Evolutionary conservation across 64 coral and sea anemone species (phyloP).

Genomic region (Platygyra sinensis): DNA sequence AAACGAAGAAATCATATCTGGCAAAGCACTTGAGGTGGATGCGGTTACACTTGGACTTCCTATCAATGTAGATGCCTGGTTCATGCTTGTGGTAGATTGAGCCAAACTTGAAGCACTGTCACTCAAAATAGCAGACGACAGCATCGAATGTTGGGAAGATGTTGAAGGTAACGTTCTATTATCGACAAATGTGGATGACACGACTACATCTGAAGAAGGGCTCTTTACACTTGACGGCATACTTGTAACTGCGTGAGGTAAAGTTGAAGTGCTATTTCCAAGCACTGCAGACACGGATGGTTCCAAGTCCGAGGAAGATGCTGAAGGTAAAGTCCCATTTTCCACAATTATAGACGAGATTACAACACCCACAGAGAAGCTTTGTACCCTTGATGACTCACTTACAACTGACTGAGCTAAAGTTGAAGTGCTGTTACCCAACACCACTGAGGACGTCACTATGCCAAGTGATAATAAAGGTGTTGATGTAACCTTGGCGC

Average conservation of each 20-base stretch:
- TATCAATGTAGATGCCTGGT: neutral
- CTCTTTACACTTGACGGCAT: no score
- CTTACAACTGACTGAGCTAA: neutral
- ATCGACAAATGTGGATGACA: neutral
- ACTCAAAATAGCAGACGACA: neutral
- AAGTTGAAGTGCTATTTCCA: neutral
- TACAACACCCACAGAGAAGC: neutral
- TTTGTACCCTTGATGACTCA: neutral
- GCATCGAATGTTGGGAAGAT: neutral
- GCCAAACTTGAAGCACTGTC: neutral
- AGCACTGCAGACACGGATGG: neutral
- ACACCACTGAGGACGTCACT: neutral
- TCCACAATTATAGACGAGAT: neutral
- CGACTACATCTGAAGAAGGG: neutral
- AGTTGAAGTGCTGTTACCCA: no score
- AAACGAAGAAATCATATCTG: neutral
- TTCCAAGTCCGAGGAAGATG: neutral
- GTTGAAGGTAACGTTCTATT: neutral
- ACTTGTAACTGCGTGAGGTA: neutral
- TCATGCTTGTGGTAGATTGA: neutral
- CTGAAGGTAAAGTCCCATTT: neutral
- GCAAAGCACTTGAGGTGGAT: neutral
- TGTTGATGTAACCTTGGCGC: neutral
- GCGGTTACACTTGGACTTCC: neutral
- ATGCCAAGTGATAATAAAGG: neutral